Conservation (phyloP, 2,888 invertebrate genomes). For the Hermaeophaga mercurialis region DNA sequence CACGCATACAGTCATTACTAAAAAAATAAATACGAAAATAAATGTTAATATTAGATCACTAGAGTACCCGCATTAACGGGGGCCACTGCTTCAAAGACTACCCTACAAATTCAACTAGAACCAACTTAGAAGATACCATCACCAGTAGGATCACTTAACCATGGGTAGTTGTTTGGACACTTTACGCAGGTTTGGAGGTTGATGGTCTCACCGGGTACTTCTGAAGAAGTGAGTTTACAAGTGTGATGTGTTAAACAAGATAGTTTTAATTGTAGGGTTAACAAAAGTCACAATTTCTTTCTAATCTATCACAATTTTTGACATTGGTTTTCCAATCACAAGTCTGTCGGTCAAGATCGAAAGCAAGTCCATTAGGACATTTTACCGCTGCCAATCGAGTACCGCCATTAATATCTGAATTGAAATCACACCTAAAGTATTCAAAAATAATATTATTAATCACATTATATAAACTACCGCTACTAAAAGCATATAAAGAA, state of each 20-base stretch:
- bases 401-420: slow-evolving; percentile 83
- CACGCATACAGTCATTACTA: slow-evolving; percentile 53
- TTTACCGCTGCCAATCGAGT: slow-evolving; percentile 87
- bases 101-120: slow-evolving; percentile 45
- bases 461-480: too few species aligned
- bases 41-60: slow-evolving; percentile 51
- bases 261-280: slow-evolving; percentile 56
- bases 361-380: slow-evolving; percentile 89
- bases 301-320: slow-evolving; percentile 91
- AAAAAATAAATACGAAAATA: slow-evolving; percentile 52
- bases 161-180: slow-evolving; percentile 94
- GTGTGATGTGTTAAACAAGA: slow-evolving; percentile 89
- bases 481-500: too few species aligned
- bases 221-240: slow-evolving; percentile 90
- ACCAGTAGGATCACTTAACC: slow-evolving; percentile 91
- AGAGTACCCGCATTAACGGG: slow-evolving; percentile 35
- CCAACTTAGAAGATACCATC: slow-evolving; percentile 83
- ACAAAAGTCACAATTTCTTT: slow-evolving; percentile 56
- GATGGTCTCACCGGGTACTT: slow-evolving; percentile 92
- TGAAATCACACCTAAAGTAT: slow-evolving; percentile 86
- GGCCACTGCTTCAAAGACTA: slow-evolving; percentile 41
- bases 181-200: slow-evolving; percentile 91
- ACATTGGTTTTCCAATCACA: slow-evolving; percentile 97
- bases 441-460: too few species aligned
- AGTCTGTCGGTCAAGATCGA: slow-evolving; percentile 93